phyloP scores from a whole-genome alignment of 2,797 vertebrate genomes.

The Tamandua tetradactyla region DNA sequence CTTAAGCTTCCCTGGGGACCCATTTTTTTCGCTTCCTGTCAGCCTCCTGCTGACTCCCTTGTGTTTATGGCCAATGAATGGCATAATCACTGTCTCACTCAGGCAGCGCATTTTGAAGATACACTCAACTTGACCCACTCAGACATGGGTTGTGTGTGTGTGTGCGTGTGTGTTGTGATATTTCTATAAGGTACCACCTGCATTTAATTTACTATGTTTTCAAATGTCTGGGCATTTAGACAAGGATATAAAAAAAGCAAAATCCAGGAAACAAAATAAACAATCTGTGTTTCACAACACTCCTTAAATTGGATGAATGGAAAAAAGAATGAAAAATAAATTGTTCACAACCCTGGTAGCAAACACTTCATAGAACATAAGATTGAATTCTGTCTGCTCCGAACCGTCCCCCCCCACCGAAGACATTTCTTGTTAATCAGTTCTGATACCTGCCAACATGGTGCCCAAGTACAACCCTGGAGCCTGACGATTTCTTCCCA shows the following conservation, averaged over 20 bases:
- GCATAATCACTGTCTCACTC: not conserved
- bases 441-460: not conserved
- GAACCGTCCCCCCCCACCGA: not conserved
- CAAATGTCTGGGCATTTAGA: not conserved
- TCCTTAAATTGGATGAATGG: not conserved
- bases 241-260: not conserved
- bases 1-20: not conserved
- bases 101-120: not conserved
- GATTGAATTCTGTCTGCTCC: not conserved
- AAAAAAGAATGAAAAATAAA: not conserved
- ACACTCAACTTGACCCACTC: not conserved
- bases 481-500: not conserved
- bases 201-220: slow-evolving; percentile 16
- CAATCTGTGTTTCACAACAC: not conserved
- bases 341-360: not conserved
- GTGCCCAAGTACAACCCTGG: not conserved
- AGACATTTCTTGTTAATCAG: not conserved
- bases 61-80: not conserved
- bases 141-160: not conserved
- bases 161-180: not conserved
- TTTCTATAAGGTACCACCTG: not conserved
- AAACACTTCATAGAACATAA: not conserved
- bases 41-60: not conserved
- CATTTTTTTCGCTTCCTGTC: not conserved
- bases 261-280: slow-evolving; percentile 23